phyloP scores from a whole-genome alignment of 2,113 vertebrate genomes.

The Sinocyclocheilus anshuiensis region DNA sequence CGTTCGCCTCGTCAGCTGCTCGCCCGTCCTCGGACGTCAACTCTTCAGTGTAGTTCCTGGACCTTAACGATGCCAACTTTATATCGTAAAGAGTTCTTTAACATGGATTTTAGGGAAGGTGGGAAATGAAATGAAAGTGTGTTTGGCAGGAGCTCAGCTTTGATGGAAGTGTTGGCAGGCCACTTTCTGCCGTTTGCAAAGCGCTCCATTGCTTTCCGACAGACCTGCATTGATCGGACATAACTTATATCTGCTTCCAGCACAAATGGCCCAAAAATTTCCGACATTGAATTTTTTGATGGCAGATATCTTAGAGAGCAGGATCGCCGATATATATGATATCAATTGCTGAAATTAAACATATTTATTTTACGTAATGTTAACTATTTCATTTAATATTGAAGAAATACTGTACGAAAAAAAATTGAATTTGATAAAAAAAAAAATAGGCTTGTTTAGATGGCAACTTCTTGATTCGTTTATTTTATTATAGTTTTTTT shows the following conservation, averaged over 20 bases:
- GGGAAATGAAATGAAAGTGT: conserved; percentile 25
- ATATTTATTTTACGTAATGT: too few species aligned
- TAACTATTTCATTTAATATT: too few species aligned
- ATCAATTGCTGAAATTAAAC: too few species aligned
- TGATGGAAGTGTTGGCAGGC: conserved; percentile 24
- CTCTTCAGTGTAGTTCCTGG: conserved; percentile 5
- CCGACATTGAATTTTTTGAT: background rate
- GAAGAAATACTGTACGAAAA: too few species aligned
- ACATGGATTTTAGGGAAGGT: conserved; percentile 22
- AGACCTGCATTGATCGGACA: background rate
- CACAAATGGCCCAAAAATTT: background rate
- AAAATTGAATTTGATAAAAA: too few species aligned
- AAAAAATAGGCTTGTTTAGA: too few species aligned
- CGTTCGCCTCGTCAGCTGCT: background rate
- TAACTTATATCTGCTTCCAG: background rate
- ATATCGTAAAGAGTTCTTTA: conserved; percentile 52
- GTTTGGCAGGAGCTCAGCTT: conserved; percentile 2
- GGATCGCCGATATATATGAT: background rate
- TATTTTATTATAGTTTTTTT: too few species aligned
- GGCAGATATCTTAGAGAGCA: background rate
- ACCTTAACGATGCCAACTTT: conserved; percentile 51
- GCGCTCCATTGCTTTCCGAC: background rate
- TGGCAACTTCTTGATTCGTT: too few species aligned
- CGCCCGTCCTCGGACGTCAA: background rate
- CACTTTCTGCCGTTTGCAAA: background rate